Evolutionary conservation across 1,140 invertebrate species (phyloP).

Genomic region (Drosophila ficusphila): DNA sequence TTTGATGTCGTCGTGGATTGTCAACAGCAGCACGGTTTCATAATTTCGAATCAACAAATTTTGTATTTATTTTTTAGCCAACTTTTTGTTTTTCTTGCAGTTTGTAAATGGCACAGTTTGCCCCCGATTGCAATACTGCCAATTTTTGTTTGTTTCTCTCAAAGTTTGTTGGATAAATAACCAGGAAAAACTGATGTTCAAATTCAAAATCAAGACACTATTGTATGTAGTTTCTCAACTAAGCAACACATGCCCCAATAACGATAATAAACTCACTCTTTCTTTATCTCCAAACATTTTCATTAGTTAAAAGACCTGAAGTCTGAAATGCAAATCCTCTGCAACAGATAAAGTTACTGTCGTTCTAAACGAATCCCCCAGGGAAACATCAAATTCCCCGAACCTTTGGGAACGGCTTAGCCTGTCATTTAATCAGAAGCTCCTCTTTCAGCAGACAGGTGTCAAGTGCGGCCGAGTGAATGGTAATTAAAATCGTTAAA

Average conservation of each 20-base stretch:
- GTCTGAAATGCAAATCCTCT: slow-evolving; percentile 21
- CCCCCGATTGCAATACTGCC: slow-evolving; percentile 42
- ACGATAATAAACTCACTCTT: neutral
- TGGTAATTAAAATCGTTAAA: slow-evolving; percentile 37
- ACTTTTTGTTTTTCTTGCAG: slow-evolving; percentile 2
- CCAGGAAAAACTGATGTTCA: neutral
- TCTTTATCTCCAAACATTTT: slow-evolving; percentile 6
- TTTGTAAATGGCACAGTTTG: slow-evolving; percentile 46
- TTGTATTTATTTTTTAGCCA: slow-evolving; percentile 54
- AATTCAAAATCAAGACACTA: neutral
- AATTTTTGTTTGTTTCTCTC: slow-evolving; percentile 45
- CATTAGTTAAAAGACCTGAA: neutral
- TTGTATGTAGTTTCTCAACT: too few relatives aligned
- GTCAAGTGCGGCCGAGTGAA: slow-evolving; percentile 39
- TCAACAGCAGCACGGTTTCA: slow-evolving; percentile 50
- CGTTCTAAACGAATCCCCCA: neutral
- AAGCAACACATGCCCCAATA: too few relatives aligned
- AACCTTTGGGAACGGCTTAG: slow-evolving; percentile 3
- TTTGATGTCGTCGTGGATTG: slow-evolving; percentile 21
- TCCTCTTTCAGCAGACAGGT: slow-evolving; percentile 28
- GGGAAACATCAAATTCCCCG: neutral
- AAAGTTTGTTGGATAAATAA: slow-evolving; percentile 46
- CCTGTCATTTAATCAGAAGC: slow-evolving; percentile 16
- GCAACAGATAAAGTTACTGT: slow-evolving; percentile 7
- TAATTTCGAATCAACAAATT: slow-evolving; percentile 60